Evolutionary conservation across 2,113 vertebrate species (phyloP).

Genomic region (Equus przewalskii): DNA sequence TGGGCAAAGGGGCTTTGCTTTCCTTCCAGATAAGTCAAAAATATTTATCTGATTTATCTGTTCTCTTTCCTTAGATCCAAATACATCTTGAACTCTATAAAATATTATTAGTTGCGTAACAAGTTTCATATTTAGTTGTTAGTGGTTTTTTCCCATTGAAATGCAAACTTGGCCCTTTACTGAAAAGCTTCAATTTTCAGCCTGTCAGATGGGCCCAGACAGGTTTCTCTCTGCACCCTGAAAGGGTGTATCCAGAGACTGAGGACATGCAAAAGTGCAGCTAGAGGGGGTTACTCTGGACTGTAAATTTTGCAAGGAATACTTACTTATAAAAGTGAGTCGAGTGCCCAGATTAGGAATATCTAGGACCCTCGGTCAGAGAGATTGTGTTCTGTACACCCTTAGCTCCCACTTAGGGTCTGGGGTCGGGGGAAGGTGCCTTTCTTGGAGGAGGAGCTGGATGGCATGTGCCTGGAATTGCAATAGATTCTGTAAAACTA

Average conservation of each 20-base stretch:
- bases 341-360: neutral
- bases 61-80: neutral
- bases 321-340: neutral
- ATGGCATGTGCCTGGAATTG: neutral
- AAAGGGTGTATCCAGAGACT: neutral
- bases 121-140: neutral
- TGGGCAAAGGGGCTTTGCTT: neutral
- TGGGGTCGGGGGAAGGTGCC: too few species aligned
- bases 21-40: neutral
- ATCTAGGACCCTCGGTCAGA: neutral
- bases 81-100: neutral
- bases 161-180: neutral
- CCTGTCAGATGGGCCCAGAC: neutral
- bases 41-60: neutral
- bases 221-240: neutral
- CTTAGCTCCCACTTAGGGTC: neutral
- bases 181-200: neutral
- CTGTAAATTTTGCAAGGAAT: neutral
- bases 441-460: neutral
- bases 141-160: neutral
- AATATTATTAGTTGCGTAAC: neutral
- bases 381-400: neutral
- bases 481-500: neutral
- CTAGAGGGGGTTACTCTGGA: neutral
- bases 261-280: neutral